Evolutionary conservation across 2,888 invertebrate genomes (phyloP), one percentile per base, ranked within the genome.

Genomic region (Eumacrocentrus americanus): DNA sequence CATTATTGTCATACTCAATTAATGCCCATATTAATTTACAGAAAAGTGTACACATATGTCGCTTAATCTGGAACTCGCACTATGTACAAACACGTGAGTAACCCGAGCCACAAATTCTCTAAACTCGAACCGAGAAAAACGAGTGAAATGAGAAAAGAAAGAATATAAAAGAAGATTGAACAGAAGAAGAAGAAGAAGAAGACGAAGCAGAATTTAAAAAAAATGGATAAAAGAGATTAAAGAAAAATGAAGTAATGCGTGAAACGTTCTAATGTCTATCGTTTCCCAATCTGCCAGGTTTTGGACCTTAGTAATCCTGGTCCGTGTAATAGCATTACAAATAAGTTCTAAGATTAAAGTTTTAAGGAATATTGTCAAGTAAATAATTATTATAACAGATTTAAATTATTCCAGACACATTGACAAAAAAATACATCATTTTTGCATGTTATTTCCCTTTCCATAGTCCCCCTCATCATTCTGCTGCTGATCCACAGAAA

Each of bases 21-120:
- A n/a, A n/a, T n/a, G n/a, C n/a, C n/a, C n/a, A n/a, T n/a, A 64
- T 69, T 65, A 59, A 67, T 67, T 83, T 84, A 42, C 82, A 86
- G 86, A 84, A 95, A 95, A 88, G 90, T 95, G 78, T 96, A 96
- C 86, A 92, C 94, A 70, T 96, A 96, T 84, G 94, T 96, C 84
- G 95, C 95, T 86, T 96, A 85, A 86, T 81, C 76, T 68, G 69
- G 65, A 70, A 65, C 70, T 72, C 67, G 75, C 75, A 76, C 75
- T 74, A n/a, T 80, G 79, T 80, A 79, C 76, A 77, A 76, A 73
- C 67, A 69, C 74, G 71, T 74, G 70, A 74, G 73, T 73, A 58
- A 60, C 34, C 51, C 52, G 56, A 63, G 48, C 55, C 42, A 59
- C 51, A 46, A 58, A 51, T 46, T 9, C n/a, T 46, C 40, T 57